Conservation (phyloP, 2,888 invertebrate species). For the Drosophila longiperda region DNA sequence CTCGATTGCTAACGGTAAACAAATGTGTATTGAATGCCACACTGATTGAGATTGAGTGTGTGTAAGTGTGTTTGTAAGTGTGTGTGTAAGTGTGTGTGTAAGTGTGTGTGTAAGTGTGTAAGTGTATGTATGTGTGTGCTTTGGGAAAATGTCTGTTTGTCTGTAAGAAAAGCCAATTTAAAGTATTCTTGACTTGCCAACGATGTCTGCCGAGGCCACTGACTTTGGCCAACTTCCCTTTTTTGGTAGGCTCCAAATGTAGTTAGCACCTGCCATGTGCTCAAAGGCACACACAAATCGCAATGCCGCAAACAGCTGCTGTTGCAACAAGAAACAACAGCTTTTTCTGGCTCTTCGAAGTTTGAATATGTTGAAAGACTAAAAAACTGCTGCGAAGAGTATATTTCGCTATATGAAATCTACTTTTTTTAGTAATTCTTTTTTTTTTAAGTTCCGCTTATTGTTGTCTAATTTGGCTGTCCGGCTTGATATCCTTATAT, state of each 20-base stretch:
- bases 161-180: conserved; percentile 15
- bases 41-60: conserved; percentile 3
- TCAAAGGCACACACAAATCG: conserved; percentile 40
- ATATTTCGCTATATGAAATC: neutral
- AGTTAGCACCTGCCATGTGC: conserved; percentile 57
- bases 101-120: neutral
- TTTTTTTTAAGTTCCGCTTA: neutral
- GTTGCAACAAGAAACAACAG: neutral
- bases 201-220: neutral
- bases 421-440: neutral
- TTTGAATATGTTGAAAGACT: neutral
- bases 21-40: conserved; percentile 11
- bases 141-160: neutral
- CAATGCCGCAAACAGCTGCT: conserved; percentile 25
- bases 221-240: conserved; percentile 7
- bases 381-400: neutral
- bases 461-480: no score
- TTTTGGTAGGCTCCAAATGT: neutral
- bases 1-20: conserved; percentile 67
- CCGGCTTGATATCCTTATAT: no score
- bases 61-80: neutral
- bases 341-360: neutral
- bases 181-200: conserved; percentile 7
- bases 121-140: neutral
- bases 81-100: neutral